These are phyloP conservation scores for Doryteuthis pealeii DNA, from an alignment of 1,140 invertebrate species.

Conservation along the genomic window DNA sequence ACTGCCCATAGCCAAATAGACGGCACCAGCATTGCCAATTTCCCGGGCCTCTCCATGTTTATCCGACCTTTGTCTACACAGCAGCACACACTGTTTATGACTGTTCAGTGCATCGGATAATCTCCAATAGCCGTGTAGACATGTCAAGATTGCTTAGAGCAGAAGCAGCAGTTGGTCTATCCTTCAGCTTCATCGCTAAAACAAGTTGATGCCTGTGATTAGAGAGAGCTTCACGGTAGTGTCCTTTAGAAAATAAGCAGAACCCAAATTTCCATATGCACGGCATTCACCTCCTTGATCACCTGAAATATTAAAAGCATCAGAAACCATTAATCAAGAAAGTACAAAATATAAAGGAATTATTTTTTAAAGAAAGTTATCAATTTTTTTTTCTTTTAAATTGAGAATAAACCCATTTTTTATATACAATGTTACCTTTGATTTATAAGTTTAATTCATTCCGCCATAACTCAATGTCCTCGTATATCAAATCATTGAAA, in stretches of 20 bases:
- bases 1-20: constrained; percentile 94
- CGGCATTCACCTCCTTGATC: constrained; percentile 86
- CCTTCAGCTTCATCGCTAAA: constrained; percentile 92
- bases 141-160: constrained; percentile 93
- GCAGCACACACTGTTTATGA: constrained; percentile 94
- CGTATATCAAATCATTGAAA: no score
- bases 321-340: no score
- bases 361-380: no score
- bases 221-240: constrained; percentile 90
- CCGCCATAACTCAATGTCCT: no score
- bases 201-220: constrained; percentile 93
- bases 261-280: constrained; percentile 86
- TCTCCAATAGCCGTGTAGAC: constrained; percentile 96
- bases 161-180: constrained; percentile 64
- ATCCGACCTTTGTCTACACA: constrained; percentile 92
- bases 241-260: constrained; percentile 93
- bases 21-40: constrained; percentile 94
- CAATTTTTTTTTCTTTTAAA: no score
- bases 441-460: no score
- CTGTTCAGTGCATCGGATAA: constrained; percentile 89
- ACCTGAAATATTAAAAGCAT: constrained; percentile 56
- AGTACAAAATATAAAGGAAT: no score
- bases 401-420: no score
- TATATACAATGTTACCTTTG: no score
- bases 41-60: constrained; percentile 82